Evolutionary conservation across 1,140 invertebrate genomes (phyloP).

Genomic region (Gryon sp.): DNA sequence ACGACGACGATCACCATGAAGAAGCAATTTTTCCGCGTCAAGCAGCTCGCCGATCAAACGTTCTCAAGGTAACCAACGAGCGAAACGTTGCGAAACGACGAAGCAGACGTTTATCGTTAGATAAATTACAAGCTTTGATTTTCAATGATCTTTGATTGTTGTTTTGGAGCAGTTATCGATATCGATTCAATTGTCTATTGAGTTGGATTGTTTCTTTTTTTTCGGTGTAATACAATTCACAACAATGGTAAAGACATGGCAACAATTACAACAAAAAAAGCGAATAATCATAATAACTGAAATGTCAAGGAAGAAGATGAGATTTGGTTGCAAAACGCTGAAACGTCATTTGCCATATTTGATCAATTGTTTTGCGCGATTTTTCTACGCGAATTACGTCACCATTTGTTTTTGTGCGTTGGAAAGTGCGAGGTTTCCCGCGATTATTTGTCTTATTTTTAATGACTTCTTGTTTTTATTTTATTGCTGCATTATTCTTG

Average conservation of each 20-base stretch:
- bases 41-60: conserved; percentile 92
- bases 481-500: too few species aligned
- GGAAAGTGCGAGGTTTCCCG: background rate
- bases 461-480: background rate
- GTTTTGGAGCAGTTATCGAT: too few species aligned
- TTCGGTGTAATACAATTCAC: too few species aligned
- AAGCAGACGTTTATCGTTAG: conserved; percentile 3
- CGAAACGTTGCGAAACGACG: conserved; percentile 9
- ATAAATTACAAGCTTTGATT: background rate
- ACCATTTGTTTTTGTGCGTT: conserved; percentile 47
- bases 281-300: background rate
- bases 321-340: background rate
- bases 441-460: background rate
- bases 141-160: too few species aligned
- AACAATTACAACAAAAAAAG: too few species aligned
- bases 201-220: too few species aligned
- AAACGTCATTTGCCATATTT: conserved; percentile 30
- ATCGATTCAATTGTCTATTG: too few species aligned
- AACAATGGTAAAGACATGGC: too few species aligned
- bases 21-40: conserved; percentile 93
- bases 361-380: conserved; percentile 17
- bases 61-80: conserved; percentile 87
- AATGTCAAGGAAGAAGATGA: background rate
- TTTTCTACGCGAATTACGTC: conserved; percentile 44
- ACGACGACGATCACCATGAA: too few species aligned